Base-by-base conservation (phyloP, 2,797 vertebrate species). In the Pelodytes ibericus region DNA sequence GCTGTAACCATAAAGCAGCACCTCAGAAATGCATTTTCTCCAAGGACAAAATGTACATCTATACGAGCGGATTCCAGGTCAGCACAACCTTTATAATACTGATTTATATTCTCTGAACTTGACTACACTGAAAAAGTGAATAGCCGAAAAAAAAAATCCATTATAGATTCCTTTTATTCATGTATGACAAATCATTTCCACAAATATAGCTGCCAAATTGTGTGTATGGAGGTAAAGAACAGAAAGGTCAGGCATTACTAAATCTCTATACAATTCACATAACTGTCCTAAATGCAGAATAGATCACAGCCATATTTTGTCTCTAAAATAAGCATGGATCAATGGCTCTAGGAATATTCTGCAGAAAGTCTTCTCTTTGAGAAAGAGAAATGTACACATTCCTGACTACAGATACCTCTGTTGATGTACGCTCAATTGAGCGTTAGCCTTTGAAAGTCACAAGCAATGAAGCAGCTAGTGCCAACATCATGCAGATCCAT, bases 191-290 rank as follows among this genome's bases (percentile, higher is more conserved):
- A 30, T 31, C 58, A 26, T 58, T 58, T 26, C 56, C 56, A 58
- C 56, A 58, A 26, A 26, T 26, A 58, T 33, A 30, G 16, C 58
- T 60, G 26, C 18, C 58, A 60, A 60, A 60, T 60, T 60, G 26
- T n/a, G 29, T 60, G 27, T 31, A 31, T 60, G 58, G 26, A 60
- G 31, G 58, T 60, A 26, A 60, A 31, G 27, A 10, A 60, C 26
- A 60, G 27, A 60, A 60, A 60, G 27, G 58, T 31, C 58, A 60
- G 58, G 4, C 49, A 53, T 53, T 53, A 53, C 49, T 53, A 53
- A 53, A 53, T 53, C 49, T 53, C 49, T 53, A 36, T 22, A 33
- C 60, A 62, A 36, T 2, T 62, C 31, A n/a, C 30, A 62, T 62
- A n/a, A 36, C 30, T 62, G 30, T 39, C 31, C 30, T 39, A 62